Conservation (phyloP, 2,797 vertebrate genomes). For the Leptoclinus maculatus region DNA sequence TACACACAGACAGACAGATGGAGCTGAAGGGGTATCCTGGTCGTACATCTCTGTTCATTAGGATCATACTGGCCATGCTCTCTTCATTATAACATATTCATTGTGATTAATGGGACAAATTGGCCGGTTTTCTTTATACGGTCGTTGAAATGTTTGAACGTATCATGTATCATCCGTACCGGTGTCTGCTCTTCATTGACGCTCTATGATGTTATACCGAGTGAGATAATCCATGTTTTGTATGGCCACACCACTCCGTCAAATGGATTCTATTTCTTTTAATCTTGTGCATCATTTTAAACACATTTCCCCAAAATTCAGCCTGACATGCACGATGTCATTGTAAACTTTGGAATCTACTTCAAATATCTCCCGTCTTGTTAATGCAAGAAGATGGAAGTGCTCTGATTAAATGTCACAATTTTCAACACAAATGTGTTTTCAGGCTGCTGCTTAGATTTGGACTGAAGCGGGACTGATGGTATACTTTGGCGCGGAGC, state of each 20-base stretch:
- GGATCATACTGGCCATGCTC: not conserved
- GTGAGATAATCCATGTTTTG: not conserved
- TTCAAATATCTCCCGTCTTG: not conserved
- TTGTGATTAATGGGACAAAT: not conserved
- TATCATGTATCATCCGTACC: not conserved
- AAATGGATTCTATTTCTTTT: not conserved
- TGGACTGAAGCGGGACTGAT: constrained; percentile 30
- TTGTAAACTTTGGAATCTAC: not conserved
- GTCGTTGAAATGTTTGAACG: not conserved
- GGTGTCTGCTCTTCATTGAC: not conserved
- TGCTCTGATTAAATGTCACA: constrained; percentile 77
- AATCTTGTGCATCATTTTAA: not conserved
- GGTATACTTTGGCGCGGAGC: constrained; percentile 32
- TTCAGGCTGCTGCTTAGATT: constrained; percentile 35
- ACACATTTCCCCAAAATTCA: not conserved
- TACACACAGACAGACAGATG: not conserved
- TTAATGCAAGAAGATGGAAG: constrained; percentile 37
- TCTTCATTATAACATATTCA: not conserved
- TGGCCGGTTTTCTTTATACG: not conserved
- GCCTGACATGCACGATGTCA: not conserved
- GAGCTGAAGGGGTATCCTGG: constrained; percentile 34
- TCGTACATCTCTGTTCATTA: not conserved
- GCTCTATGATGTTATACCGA: not conserved
- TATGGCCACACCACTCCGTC: too few species aligned
- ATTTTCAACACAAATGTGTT: constrained; percentile 47